Percentiles rank a stretch among this genome's conserved stretches.
Evolutionary conservation across 92 coral and sea anemone genomes (phyloP).

Genomic region (Hydrozoanthus gracilis): DNA sequence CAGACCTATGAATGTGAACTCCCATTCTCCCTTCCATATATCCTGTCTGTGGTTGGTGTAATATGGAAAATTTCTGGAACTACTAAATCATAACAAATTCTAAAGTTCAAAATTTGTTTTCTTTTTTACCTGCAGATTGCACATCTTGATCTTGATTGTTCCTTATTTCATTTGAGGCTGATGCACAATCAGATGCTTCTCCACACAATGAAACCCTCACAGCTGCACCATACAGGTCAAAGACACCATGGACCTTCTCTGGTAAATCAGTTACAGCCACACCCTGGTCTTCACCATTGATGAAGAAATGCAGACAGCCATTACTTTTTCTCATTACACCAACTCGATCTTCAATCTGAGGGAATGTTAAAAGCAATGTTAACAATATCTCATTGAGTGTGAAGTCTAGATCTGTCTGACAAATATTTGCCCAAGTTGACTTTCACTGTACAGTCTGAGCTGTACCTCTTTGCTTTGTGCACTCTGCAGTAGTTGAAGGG

Average conservation of each 20-base stretch:
- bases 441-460: too few relatives aligned
- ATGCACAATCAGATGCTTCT: neutral
- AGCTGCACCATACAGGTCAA: slow-evolving; percentile 93
- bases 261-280: slow-evolving; percentile 81
- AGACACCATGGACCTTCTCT: slow-evolving; percentile 80
- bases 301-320: slow-evolving; percentile 82
- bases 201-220: slow-evolving; percentile 80
- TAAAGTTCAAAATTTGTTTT: neutral
- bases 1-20: too few relatives aligned
- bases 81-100: too few relatives aligned
- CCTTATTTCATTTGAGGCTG: neutral
- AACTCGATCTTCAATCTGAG: slow-evolving; percentile 78
- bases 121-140: neutral
- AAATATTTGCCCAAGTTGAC: too few relatives aligned
- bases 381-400: too few relatives aligned
- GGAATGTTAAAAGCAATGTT: neutral
- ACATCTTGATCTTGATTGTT: slow-evolving; percentile 32
- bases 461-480: too few relatives aligned
- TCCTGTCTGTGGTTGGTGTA: too few relatives aligned
- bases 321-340: slow-evolving; percentile 79
- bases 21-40: too few relatives aligned
- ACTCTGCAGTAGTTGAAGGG: too few relatives aligned
- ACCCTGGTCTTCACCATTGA: slow-evolving; percentile 88
- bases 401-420: too few relatives aligned
- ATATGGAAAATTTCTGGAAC: too few relatives aligned